Conservation (phyloP, 2,797 vertebrate genomes). For the Bradypodion ventrale region DNA sequence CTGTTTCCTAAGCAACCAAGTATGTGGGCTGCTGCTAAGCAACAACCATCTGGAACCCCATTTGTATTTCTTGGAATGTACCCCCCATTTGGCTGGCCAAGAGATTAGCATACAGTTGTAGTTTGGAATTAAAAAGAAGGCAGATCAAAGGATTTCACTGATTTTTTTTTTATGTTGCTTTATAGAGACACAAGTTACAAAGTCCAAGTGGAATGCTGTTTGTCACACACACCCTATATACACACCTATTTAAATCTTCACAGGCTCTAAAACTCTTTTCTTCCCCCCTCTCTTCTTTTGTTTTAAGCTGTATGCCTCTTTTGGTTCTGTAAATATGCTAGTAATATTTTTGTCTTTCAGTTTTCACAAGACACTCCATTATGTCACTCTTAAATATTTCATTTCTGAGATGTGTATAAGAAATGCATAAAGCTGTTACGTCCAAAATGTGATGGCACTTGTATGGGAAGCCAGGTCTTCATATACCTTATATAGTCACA, state of each 20-base stretch:
- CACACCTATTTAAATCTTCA: background rate
- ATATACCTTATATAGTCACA: background rate
- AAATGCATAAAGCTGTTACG: background rate
- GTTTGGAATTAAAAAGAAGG: background rate
- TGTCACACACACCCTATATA: background rate
- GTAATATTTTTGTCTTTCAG: background rate
- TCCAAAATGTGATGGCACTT: background rate
- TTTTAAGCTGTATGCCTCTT: background rate
- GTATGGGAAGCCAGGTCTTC: background rate
- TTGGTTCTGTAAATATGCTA: background rate
- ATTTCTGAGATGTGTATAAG: background rate
- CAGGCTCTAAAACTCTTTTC: background rate
- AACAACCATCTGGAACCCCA: background rate
- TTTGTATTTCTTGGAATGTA: constrained; percentile 42
- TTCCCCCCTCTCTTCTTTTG: background rate
- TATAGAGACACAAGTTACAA: background rate
- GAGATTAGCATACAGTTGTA: background rate
- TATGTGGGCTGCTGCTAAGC: constrained; percentile 11
- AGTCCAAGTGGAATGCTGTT: constrained; percentile 1
- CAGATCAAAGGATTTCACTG: background rate
- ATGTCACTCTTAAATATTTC: background rate
- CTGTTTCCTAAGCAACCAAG: constrained; percentile 33
- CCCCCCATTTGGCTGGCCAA: background rate
- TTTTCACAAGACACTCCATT: background rate
- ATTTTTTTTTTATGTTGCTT: background rate